Base-by-base conservation (phyloP, 1,140 invertebrate species). In the Drosophila pseudoobscura region DNA sequence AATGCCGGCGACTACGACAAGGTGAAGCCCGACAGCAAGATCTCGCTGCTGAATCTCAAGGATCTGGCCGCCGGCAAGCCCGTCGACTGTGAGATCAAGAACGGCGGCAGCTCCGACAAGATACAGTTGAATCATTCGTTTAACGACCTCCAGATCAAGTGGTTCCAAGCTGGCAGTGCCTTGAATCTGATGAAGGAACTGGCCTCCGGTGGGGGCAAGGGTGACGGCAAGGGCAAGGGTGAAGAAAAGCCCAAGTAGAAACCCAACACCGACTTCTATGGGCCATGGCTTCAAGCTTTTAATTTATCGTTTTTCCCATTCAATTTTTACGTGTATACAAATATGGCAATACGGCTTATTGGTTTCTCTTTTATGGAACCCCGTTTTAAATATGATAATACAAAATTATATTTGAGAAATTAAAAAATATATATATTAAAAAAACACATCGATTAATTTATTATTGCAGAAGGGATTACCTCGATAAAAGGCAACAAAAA, bases 151-250 rank as follows among this genome's bases (percentile, higher is more conserved):
- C 99, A 99, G 93, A 99, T 99, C 85, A 92, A 94, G 57, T 99
- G 99, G 99, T 99, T 99, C 94, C 96, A 95, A 84, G 98, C 99
- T 8, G 99, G 99, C 24, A 99, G 98, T 75, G 99, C 99, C 1
- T 95, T 99, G 5, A 99, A 99, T 93, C 94, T 97, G 52, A 99
- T 99, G 99, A 97, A 97, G 92, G 95, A 97, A 89, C 92, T 95
- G 58, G 92, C 94, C 31, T 31, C 44, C n/a, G 24, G 35, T 5
- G 29, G 51, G 13, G 58, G 44, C 11, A 41, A 59, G 3, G 39
- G 20, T 1, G 2, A 20, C 20, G 20, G 20, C 20, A 20, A 20
- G 20, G 20, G 22, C 6, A 24, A 54, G 9, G 39, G 7, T 1
- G 15, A 11, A 15, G 17, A 13, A 5, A 35, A 35, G 15, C 29